Base-by-base conservation (phyloP, 1,140 invertebrate species). In the Drosophila leontia region DNA sequence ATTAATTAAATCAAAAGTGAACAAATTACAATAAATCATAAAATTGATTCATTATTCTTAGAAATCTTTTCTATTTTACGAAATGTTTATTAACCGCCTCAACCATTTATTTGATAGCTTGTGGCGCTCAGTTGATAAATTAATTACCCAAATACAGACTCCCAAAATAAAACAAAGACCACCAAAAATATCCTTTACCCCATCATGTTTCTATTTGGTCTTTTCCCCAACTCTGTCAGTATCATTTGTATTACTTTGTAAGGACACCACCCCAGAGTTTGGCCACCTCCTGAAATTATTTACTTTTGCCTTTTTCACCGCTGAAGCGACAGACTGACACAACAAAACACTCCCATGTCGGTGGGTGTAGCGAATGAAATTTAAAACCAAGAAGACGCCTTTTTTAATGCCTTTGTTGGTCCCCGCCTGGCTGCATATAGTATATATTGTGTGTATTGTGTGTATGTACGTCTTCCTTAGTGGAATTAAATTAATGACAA, bases 401-500 rank as follows among this genome's bases (percentile, higher is more conserved):
- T 75, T 75, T 58, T 61, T 77, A 55, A 60, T 56, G 55, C 67
- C 60, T 15, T 62, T 62, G 45, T 51, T 53, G 44, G 8, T 26
- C 32, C 15, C 26, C 32, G 19, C 44, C 58, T 15, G 13, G 44
- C 32, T 32, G 60, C 60, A 29, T 62, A 39, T 19, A 55, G 34
- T 53, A 55, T 55, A 37, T 53, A 13, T 35, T 61, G 34, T 41
- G 13, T 57, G 55, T 58, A 13, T n/a, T n/a, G n/a, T n/a, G n/a
- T 62, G 56, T 61, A 51, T 57, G 59, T 64, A 63, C 47, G 64
- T 62, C 60, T 74, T 71, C 50, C 64, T 78, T 70, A 65, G 69
- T 75, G 64, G 69, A 79, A 85, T 85, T 78, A 86, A 87, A 87
- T 82, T 87, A 86, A 86, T 86, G 82, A 87, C 82, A 87, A 82